Percentiles rank a stretch among this genome's conserved stretches.
Evolutionary conservation across 2,888 invertebrate genomes (phyloP).

Genomic region (Ecliptopera silaceata): DNA sequence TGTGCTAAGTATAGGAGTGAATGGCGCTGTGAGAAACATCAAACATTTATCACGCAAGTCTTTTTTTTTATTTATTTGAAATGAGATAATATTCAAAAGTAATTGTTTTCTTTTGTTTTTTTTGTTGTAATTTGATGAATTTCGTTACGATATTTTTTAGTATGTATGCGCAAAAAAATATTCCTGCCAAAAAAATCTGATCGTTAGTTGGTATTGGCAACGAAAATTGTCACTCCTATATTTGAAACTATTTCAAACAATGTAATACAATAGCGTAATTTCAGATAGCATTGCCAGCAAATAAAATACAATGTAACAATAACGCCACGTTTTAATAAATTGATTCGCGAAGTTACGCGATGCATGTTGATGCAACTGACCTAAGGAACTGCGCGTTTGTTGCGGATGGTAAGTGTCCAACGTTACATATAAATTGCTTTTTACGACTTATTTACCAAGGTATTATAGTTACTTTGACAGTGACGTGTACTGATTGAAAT

Average conservation of each 20-base stretch:
- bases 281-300: constrained; percentile 1
- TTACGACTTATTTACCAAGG: constrained; percentile 14
- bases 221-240: not conserved
- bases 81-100: too few species aligned
- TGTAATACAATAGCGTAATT: constrained; percentile 2
- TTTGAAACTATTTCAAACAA: not conserved
- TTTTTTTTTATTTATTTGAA: too few species aligned
- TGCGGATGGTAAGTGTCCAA: constrained; percentile 60
- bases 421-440: constrained; percentile 36
- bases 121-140: too few species aligned
- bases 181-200: too few species aligned
- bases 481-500: not conserved
- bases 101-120: too few species aligned
- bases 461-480: not conserved
- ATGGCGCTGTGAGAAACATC: too few species aligned
- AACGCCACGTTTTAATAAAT: constrained; percentile 31
- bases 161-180: too few species aligned
- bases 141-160: too few species aligned
- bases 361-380: not conserved
- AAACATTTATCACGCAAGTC: too few species aligned
- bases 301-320: constrained; percentile 8
- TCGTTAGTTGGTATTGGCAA: not conserved
- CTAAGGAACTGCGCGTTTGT: constrained; percentile 37
- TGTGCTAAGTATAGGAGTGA: too few species aligned
- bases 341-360: constrained; percentile 25